Evolutionary conservation across 2,797 vertebrate genomes (phyloP).

Genomic region (Dipus sagitta): DNA sequence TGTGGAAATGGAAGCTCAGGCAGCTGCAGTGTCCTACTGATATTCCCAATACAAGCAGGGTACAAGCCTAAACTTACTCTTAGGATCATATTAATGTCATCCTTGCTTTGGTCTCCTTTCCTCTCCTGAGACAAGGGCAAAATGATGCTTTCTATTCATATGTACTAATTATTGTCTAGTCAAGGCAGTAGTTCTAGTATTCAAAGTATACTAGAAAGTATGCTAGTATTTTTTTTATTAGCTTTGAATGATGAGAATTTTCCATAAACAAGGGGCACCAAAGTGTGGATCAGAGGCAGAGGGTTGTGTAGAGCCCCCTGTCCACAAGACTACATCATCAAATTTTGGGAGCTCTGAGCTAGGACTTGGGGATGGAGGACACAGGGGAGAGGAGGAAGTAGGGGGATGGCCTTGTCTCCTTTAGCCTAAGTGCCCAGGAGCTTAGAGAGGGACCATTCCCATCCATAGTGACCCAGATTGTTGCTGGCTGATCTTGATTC

Average conservation of each 20-base stretch:
- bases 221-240: not conserved
- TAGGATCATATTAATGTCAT: no score
- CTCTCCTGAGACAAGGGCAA: not conserved
- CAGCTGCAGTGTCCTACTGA: rapidly evolving
- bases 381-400: not conserved
- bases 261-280: not conserved
- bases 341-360: not conserved
- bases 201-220: no score
- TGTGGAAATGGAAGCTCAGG: not conserved
- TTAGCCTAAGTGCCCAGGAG: not conserved
- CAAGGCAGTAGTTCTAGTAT: not conserved
- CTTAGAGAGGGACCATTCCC: not conserved
- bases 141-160: not conserved
- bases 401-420: not conserved
- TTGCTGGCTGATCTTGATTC: not conserved
- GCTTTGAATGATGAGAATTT: not conserved
- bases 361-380: not conserved
- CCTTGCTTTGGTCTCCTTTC: not conserved
- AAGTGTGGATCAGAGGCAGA: not conserved
- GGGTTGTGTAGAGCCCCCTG: no score
- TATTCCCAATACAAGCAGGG: rapidly evolving
- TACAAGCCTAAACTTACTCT: not conserved
- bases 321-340: not conserved
- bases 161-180: not conserved
- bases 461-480: not conserved